Evolutionary conservation across 2,113 vertebrate species (phyloP).

Genomic region (Cheirogaleus medius): DNA sequence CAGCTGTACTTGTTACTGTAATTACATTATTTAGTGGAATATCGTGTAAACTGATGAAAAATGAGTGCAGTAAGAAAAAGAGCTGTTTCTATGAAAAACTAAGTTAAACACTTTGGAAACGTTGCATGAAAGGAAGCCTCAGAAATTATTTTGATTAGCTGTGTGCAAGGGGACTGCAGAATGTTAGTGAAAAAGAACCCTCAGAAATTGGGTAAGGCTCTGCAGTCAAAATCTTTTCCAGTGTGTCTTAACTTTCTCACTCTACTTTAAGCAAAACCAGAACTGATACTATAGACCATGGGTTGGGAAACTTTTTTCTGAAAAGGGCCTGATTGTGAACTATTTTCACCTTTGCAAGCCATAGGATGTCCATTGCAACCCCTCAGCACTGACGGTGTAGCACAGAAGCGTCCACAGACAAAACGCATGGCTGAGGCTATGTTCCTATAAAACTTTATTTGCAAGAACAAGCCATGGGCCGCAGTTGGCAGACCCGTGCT

Average conservation of each 20-base stretch:
- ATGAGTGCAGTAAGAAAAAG: constrained; percentile 72
- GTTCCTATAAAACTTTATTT: constrained; percentile 43
- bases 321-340: neutral
- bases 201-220: neutral
- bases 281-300: neutral
- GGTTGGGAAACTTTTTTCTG: neutral
- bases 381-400: neutral
- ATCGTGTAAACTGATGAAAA: constrained; percentile 78
- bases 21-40: constrained; percentile 78
- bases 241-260: neutral
- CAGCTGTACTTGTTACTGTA: constrained; percentile 76
- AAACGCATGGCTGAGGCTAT: neutral
- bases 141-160: constrained; percentile 57
- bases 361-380: neutral
- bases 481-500: neutral
- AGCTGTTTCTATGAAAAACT: constrained; percentile 68
- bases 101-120: constrained; percentile 65
- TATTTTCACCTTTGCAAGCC: neutral
- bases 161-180: neutral
- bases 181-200: neutral
- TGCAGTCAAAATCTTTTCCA: neutral
- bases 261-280: neutral
- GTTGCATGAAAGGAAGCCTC: constrained; percentile 12
- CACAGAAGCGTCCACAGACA: neutral
- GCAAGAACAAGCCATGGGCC: neutral